Evolutionary conservation across 2,888 invertebrate species (phyloP).

Genomic region (Melipona beecheii): DNA sequence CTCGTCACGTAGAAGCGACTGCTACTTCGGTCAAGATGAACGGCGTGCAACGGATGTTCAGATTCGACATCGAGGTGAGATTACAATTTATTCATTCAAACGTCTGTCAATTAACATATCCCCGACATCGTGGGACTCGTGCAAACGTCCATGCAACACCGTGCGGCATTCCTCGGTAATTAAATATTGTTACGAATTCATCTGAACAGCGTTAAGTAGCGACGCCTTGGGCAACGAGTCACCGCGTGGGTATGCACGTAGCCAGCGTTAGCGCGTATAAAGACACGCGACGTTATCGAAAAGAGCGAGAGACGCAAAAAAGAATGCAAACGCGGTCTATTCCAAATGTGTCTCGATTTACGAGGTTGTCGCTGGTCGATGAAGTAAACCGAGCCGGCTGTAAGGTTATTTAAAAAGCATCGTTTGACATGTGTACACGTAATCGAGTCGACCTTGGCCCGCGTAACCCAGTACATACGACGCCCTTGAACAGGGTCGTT

Average conservation of each 20-base stretch:
- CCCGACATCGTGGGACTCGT: background rate
- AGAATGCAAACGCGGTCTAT: background rate
- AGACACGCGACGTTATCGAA: background rate
- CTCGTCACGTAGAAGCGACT: background rate
- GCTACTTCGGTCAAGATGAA: conserved; percentile 73
- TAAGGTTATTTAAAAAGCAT: conserved; percentile 49
- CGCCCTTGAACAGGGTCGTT: conserved; percentile 63
- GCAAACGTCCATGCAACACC: background rate
- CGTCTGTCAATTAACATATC: conserved; percentile 12
- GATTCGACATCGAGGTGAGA: conserved; percentile 75
- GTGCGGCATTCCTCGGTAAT: conserved; percentile 5
- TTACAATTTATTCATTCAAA: conserved; percentile 12
- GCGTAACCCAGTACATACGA: conserved; percentile 59
- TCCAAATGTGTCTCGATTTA: conserved; percentile 33
- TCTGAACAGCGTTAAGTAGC: conserved; percentile 7
- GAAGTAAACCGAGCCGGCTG: conserved; percentile 24
- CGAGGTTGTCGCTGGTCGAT: conserved; percentile 45
- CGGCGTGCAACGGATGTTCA: conserved; percentile 73
- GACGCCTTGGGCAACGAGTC: background rate
- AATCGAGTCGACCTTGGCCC: conserved; percentile 67
- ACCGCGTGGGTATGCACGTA: background rate
- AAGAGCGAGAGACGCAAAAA: background rate
- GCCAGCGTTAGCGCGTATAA: background rate
- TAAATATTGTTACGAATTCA: conserved; percentile 3
- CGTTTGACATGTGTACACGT: conserved; percentile 53